phyloP scores from a whole-genome alignment of 2,888 invertebrate genomes.

The Dyspetes luteomarginatus region DNA sequence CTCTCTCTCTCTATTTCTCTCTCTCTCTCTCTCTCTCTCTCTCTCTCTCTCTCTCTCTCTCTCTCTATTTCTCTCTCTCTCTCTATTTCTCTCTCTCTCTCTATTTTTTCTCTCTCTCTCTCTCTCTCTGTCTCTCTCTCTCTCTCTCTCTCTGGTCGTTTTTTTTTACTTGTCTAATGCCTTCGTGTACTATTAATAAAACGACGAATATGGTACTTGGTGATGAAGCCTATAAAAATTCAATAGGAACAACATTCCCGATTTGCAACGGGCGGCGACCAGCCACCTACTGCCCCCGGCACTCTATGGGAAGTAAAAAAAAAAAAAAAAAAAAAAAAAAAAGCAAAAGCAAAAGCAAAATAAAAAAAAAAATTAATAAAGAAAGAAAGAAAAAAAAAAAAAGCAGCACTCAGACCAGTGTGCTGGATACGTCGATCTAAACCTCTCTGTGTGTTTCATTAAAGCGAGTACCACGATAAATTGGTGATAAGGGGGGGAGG shows the following conservation, averaged over 20 bases:
- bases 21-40: neutral
- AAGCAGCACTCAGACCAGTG: neutral
- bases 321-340: conserved; percentile 4
- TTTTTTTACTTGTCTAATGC: conserved; percentile 4
- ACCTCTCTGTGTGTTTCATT: neutral
- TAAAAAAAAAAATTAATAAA: neutral
- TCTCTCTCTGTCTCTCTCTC: neutral
- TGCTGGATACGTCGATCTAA: conserved; percentile 8
- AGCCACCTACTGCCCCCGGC: conserved; percentile 47
- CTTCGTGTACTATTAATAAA: conserved; percentile 23
- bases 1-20: too few species aligned
- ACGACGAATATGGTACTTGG: conserved; percentile 34
- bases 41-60: neutral
- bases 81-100: neutral
- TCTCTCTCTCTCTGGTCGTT: neutral
- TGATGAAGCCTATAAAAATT: conserved; percentile 31
- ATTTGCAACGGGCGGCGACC: conserved; percentile 46
- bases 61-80: neutral
- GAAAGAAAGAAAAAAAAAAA: conserved; percentile 1
- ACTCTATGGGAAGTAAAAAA: neutral
- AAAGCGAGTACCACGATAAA: neutral
- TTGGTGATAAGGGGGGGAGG: too few species aligned
- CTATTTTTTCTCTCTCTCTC: neutral
- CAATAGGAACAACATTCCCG: conserved; percentile 51
- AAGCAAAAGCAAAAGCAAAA: neutral